phyloP scores from a whole-genome alignment of 2,797 vertebrate species.

The Lutjanus argentimaculatus region DNA sequence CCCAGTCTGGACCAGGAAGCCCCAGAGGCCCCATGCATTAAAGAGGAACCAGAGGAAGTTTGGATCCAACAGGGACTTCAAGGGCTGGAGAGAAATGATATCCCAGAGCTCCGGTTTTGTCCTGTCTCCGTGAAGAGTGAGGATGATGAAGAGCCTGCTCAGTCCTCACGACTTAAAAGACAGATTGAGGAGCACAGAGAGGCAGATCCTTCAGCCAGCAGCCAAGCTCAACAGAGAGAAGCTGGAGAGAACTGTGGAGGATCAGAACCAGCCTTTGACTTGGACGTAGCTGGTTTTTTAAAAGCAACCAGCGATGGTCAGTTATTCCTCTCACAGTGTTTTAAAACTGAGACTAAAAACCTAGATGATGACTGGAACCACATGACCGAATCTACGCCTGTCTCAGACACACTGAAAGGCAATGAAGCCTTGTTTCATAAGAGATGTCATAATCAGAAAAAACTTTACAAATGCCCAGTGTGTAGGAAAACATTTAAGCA shows the following conservation, averaged over 20 bases:
- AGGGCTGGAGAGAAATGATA: not conserved
- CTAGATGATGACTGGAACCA: not conserved
- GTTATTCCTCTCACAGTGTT: conserved; percentile 17
- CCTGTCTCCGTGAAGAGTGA: conserved; percentile 15
- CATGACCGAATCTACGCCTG: not conserved
- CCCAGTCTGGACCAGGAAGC: not conserved
- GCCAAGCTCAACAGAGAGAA: not conserved
- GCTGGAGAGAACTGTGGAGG: not conserved
- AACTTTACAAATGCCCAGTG: conserved; percentile 1
- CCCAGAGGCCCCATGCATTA: not conserved
- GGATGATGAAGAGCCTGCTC: not conserved
- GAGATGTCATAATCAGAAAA: not conserved
- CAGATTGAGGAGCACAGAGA: not conserved
- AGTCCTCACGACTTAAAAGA: not conserved
- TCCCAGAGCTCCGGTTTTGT: not conserved
- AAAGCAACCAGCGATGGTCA: conserved; percentile 15
- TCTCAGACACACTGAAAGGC: not conserved
- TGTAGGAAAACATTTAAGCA: conserved; percentile 41
- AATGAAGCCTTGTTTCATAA: not conserved
- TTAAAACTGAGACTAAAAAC: conserved; percentile 7
- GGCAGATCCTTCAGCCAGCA: not conserved
- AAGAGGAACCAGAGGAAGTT: conserved; percentile 29
- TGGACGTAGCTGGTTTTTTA: conserved; percentile 3
- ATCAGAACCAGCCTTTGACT: conserved; percentile 2
- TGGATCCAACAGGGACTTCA: not conserved